Conservation (phyloP, 2,113 vertebrate species). For the Zosterops japonicus region DNA sequence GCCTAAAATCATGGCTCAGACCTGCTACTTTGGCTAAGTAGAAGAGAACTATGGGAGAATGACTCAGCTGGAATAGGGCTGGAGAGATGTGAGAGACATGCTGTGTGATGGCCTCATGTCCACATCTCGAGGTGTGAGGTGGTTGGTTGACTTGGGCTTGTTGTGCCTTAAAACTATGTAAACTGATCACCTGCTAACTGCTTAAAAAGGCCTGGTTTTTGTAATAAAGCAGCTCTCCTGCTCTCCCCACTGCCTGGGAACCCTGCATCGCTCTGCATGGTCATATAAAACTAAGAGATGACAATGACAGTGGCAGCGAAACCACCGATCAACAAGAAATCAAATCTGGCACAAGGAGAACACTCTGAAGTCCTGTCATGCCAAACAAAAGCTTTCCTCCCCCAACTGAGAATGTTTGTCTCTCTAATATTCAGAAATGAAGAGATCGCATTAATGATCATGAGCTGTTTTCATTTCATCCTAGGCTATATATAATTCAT, state of each 20-base stretch:
- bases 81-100: accelerated
- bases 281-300: neutral
- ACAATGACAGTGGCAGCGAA: neutral
- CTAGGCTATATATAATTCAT: neutral
- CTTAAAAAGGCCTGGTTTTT: neutral
- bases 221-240: neutral
- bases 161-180: neutral
- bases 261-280: accelerated
- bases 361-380: neutral
- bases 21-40: neutral
- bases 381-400: neutral
- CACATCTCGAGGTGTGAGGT: neutral
- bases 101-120: neutral
- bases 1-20: neutral
- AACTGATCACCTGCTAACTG: neutral
- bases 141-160: neutral
- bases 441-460: neutral
- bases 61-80: neutral
- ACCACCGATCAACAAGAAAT: neutral
- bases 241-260: no score
- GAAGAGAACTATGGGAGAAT: neutral
- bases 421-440: neutral
- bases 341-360: neutral
- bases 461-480: neutral
- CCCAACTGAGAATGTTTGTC: neutral